phyloP scores from a whole-genome alignment of 2,888 invertebrate species.

The Oligia strigilis region DNA sequence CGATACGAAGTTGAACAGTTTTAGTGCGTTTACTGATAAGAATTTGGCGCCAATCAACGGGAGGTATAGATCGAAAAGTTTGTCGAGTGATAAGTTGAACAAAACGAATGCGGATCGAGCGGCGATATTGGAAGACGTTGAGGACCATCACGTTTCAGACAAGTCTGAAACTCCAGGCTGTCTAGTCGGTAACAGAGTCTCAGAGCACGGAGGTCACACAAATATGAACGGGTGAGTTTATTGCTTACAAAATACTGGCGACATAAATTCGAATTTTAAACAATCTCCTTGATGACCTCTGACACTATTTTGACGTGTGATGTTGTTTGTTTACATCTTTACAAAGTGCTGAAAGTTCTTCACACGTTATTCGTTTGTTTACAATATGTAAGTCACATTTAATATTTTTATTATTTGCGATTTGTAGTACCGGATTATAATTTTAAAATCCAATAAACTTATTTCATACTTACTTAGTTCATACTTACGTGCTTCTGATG shows the following conservation, averaged over 20 bases:
- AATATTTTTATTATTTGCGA: neutral
- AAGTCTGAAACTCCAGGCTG: conserved; percentile 87
- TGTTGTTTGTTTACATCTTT: conserved; percentile 38
- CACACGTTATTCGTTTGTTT: conserved; percentile 8
- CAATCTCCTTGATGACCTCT: conserved; percentile 32
- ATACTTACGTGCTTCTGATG: neutral
- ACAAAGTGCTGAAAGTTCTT: neutral
- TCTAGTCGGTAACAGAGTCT: conserved; percentile 79
- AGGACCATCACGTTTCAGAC: conserved; percentile 83
- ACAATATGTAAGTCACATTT: neutral
- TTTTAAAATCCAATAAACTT: neutral
- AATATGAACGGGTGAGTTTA: conserved; percentile 80
- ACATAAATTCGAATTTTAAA: conserved; percentile 12
- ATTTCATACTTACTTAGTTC: neutral
- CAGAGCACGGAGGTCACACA: conserved; percentile 76
- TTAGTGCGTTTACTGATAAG: conserved; percentile 85
- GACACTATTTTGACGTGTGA: conserved; percentile 25
- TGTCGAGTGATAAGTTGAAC: conserved; percentile 89
- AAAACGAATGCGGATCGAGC: conserved; percentile 86
- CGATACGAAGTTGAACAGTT: conserved; percentile 84
- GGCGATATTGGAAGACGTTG: conserved; percentile 87
- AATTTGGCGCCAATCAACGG: conserved; percentile 82
- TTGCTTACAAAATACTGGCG: conserved; percentile 26
- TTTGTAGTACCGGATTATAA: neutral
- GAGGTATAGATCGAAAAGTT: conserved; percentile 86